phyloP scores from a whole-genome alignment of 2,797 vertebrate species.

The Myotis planiceps region DNA sequence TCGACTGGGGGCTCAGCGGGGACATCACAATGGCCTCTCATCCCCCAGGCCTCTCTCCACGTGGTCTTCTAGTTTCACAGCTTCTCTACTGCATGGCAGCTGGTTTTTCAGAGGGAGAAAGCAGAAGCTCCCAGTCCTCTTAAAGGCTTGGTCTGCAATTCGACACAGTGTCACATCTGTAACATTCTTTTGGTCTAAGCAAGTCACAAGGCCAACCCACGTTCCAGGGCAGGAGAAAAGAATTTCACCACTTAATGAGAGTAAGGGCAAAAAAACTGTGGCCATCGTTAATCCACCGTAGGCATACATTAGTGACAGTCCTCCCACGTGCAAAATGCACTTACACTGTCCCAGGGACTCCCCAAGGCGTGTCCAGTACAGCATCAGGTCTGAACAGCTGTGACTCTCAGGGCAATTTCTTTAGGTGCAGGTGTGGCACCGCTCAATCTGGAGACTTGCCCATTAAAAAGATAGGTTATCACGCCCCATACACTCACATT shows the following conservation, averaged over 20 bases:
- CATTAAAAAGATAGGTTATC: neutral
- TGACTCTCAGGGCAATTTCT: neutral
- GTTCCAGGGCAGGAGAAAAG: neutral
- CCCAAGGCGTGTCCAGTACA: neutral
- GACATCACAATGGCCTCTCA: accelerated
- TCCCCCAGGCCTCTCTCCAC: neutral
- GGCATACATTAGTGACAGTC: neutral
- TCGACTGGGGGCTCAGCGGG: neutral
- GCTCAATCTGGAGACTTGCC: neutral
- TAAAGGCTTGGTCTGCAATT: neutral
- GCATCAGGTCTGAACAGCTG: neutral
- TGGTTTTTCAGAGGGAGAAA: neutral
- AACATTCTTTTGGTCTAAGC: neutral
- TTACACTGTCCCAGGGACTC: too few species aligned
- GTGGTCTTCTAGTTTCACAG: neutral
- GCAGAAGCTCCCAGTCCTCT: neutral
- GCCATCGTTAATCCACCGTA: neutral
- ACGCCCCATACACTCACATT: accelerated
- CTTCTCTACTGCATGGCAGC: neutral
- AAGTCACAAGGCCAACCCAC: neutral
- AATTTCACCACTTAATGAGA: neutral
- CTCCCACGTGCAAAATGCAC: neutral
- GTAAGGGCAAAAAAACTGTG: neutral
- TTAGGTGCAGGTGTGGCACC: too few species aligned
- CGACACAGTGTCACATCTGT: neutral